Evolutionary conservation across 1,140 invertebrate species (phyloP).

Genomic region (Eubasilissa regina): DNA sequence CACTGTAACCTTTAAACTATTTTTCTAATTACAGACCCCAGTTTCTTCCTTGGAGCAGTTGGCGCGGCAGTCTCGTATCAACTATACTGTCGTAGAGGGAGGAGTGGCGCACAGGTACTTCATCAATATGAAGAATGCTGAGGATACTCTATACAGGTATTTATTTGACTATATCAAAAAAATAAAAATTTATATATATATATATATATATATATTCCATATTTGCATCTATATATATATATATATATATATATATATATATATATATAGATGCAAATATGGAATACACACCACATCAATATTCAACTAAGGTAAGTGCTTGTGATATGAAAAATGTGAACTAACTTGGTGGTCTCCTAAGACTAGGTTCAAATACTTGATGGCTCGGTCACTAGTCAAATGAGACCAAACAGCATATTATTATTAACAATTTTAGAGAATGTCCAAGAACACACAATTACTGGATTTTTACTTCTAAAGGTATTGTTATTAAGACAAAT

Average conservation of each 20-base stretch:
- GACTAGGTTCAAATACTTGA: not conserved
- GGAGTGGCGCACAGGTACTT: conserved; percentile 90
- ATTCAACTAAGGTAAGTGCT: not conserved
- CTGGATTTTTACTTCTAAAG: no score
- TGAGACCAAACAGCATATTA: no score
- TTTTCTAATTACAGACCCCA: conserved; percentile 75
- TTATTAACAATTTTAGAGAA: no score
- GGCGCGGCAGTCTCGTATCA: conserved; percentile 89
- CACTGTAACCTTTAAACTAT: not conserved
- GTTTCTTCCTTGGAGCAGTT: conserved; percentile 91
- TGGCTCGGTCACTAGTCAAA: no score
- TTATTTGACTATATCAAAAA: not conserved
- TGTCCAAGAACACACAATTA: no score
- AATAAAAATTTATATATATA: not conserved
- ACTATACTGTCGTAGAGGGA: conserved; percentile 90
- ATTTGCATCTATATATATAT: not conserved
- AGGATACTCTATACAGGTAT: conserved; percentile 89
- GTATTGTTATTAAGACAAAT: no score
- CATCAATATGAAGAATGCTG: conserved; percentile 92
- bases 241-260: not conserved
- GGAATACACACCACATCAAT: not conserved
- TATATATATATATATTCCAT: not conserved
- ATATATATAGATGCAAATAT: not conserved
- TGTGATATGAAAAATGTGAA: not conserved
- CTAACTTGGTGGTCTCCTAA: no score